Evolutionary conservation across 2,888 invertebrate species (phyloP), one percentile per base, ranked within the genome.

Genomic region (Aplocera efformata): DNA sequence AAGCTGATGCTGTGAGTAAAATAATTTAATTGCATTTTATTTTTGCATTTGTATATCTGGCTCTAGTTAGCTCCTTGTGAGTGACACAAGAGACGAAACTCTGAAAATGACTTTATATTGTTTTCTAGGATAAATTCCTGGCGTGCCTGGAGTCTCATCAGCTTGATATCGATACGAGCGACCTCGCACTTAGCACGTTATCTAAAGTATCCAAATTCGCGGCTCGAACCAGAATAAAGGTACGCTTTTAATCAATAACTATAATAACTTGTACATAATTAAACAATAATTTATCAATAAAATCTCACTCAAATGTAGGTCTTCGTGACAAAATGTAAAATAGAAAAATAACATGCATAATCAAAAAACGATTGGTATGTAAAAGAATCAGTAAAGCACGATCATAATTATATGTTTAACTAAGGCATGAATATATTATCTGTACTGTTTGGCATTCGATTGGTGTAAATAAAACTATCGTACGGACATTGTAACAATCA

Each of bases 191-290:
- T 67, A 96, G 96, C 65, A 96, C 96, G 42, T 89, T 97, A 56
- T 95, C 96, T 60, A 97, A 96, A 90, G 97, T 97, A 53, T 94
- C 96, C 72, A 96, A 95, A 90, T 93, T 95, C 78, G 96, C 96
- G 26, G 92, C 94, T 48, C 91, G 94, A 63, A 95, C 96, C 38
- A 90, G 94, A 63, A 91, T 94, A 71, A 95, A 96, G 91, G 91
- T 91, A 77, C 27, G 48, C 13, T 40, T 23, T 29, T 40, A 35
- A n/a, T 29, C 48, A 43, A 38, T 40, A 44, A 35, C 31, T 29
- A 22, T 23, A 23, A 13, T 10, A 21, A 13, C 26, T 21, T 32
- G 17, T 28, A 40, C 24, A 33, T 48, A 41, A 31, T 10, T 26
- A n/a, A n/a, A n/a, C n/a, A n/a, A n/a, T n/a, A n/a, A n/a, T n/a